phyloP scores from a whole-genome alignment of 2,888 invertebrate species.

The Polyommatus icarus region DNA sequence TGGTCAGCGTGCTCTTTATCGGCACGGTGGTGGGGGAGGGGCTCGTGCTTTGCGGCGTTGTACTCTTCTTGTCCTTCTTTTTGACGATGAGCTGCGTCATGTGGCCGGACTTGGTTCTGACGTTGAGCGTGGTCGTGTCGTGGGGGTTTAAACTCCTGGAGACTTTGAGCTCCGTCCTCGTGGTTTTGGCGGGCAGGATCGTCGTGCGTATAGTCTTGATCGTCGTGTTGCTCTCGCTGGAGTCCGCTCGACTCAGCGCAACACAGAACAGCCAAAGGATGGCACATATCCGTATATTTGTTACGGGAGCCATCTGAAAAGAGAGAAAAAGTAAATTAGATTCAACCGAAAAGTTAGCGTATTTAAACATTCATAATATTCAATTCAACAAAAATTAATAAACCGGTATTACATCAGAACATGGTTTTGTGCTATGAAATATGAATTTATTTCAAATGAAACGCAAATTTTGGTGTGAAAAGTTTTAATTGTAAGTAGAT shows the following conservation, averaged over 20 bases:
- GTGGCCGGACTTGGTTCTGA: conserved; percentile 87
- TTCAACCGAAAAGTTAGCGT: background rate
- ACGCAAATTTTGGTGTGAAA: conserved; percentile 6
- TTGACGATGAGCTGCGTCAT: conserved; percentile 89
- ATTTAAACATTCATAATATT: background rate
- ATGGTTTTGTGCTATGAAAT: background rate
- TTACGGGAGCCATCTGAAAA: conserved; percentile 77
- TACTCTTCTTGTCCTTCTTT: conserved; percentile 82
- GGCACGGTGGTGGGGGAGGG: conserved; percentile 62
- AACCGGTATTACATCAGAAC: background rate
- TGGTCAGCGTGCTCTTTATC: conserved; percentile 53
- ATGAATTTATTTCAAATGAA: background rate
- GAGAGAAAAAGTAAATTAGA: conserved; percentile 34
- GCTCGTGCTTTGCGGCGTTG: conserved; percentile 45
- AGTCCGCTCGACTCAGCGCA: conserved; percentile 49
- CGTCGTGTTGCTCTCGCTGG: conserved; percentile 63
- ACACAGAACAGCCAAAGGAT: conserved; percentile 62
- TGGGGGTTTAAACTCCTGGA: conserved; percentile 88
- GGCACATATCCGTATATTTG: conserved; percentile 60
- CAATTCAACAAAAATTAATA: background rate
- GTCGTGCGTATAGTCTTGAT: conserved; percentile 70
- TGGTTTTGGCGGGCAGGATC: conserved; percentile 80
- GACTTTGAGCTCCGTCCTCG: conserved; percentile 88
- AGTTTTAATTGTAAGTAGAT: background rate
- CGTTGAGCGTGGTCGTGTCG: conserved; percentile 87